Evolutionary conservation across 1,140 invertebrate genomes (phyloP).

Genomic region (Eubasilissa regina): DNA sequence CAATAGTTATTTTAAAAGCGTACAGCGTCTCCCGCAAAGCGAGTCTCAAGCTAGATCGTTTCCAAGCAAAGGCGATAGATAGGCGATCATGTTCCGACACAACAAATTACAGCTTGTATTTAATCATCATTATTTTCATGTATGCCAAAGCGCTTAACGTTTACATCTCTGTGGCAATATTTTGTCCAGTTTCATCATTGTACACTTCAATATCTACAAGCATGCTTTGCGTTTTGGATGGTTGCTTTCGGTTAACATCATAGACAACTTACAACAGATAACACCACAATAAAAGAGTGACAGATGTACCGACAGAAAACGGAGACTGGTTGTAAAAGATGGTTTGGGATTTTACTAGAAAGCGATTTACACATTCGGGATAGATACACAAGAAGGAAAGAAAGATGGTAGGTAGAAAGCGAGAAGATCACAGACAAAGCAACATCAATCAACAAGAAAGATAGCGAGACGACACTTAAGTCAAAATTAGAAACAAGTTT

Average conservation of each 20-base stretch:
- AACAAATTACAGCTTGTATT: constrained; percentile 33
- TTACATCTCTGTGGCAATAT: constrained; percentile 31
- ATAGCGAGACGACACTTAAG: not conserved
- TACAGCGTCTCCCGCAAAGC: constrained; percentile 41
- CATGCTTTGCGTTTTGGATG: constrained; percentile 43
- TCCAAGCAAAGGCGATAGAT: constrained; percentile 37
- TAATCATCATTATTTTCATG: constrained; percentile 2
- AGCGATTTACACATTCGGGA: not conserved
- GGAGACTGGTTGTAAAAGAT: constrained; percentile 14
- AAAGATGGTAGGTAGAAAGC: constrained; percentile 30
- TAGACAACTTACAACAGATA: constrained; percentile 32
- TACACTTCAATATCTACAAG: constrained; percentile 45
- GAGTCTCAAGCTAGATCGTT: constrained; percentile 29
- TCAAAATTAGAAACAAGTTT: not conserved
- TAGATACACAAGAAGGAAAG: not conserved
- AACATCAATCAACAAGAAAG: constrained; percentile 12
- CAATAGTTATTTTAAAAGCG: constrained; percentile 38
- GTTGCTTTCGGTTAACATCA: constrained; percentile 10
- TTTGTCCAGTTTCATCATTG: constrained; percentile 11
- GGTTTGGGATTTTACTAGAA: not conserved
- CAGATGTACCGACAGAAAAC: constrained; percentile 6
- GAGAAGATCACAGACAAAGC: constrained; percentile 38
- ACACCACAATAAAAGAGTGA: constrained; percentile 43
- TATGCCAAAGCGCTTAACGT: constrained; percentile 35
- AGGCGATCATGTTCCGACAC: constrained; percentile 31